These are phyloP conservation scores for Neostethus bicornis DNA, from an alignment of 2,797 vertebrate genomes.

Conservation along the genomic window DNA sequence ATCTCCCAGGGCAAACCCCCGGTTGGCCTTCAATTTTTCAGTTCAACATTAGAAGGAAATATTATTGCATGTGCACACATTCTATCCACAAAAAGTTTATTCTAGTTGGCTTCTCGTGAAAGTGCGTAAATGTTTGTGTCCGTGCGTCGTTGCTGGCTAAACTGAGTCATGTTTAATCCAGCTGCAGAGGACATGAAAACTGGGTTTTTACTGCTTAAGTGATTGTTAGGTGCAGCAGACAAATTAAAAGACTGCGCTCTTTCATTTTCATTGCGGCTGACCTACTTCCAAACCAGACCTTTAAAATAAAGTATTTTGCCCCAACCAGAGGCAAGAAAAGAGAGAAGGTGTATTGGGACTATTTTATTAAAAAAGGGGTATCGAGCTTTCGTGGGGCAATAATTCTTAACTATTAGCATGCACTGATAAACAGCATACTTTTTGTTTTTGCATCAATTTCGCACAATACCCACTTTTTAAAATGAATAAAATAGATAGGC, in stretches of 20 bases:
- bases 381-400: no score
- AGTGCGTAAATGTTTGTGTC: conserved; percentile 42
- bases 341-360: conserved; percentile 13
- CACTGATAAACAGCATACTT: no score
- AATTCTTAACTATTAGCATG: no score
- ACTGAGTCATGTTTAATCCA: conserved; percentile 47
- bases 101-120: conserved; percentile 26
- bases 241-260: conserved; percentile 20
- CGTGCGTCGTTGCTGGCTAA: conserved; percentile 22
- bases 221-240: conserved; percentile 22
- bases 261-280: conserved; percentile 41
- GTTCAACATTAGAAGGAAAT: conserved; percentile 25
- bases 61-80: neutral
- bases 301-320: conserved; percentile 16
- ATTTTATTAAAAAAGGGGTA: conserved; percentile 14
- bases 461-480: neutral
- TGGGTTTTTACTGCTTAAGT: conserved; percentile 44
- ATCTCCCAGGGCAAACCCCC: conserved; percentile 72
- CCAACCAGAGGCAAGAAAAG: conserved; percentile 16
- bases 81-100: neutral
- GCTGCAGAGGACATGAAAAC: conserved; percentile 21
- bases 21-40: conserved; percentile 41
- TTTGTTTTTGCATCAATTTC: no score
- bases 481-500: conserved; percentile 3
- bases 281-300: conserved; percentile 34